Evolutionary conservation across 1,140 invertebrate genomes (phyloP), one percentile per base, ranked within the genome.

Genomic region (Aphelenchoides avenae): DNA sequence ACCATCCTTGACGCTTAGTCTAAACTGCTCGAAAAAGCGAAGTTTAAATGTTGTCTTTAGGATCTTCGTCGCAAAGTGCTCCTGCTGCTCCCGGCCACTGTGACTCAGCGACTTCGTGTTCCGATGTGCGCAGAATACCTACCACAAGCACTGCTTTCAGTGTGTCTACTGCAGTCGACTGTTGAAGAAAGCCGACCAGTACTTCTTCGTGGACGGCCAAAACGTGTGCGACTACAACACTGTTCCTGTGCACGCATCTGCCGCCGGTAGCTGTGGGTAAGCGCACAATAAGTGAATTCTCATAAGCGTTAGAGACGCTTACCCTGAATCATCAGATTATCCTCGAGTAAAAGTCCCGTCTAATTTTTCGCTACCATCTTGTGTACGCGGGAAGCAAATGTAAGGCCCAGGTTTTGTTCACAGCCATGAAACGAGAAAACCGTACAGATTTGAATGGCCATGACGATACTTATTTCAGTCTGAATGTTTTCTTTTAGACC

Each of bases 191-290:
- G 61, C 55, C 0, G 57, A 63, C 22, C n/a, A 47, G 49, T 63
- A 63, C 34, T 31, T 42, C 22, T 24, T 42, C 26, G 29, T 62
- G 24, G 61, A 36, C 3, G 57, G 48, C 22, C 39, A 63, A 30
- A 52, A 60, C 13, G 50, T 63, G n/a, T 63, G 61, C 43, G 11
- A 64, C 27, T 22, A 22, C 6, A 58, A 63, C 42, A n/a, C 40
- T 57, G 53, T 36, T 30, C 18, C n/a, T 39, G 31, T 57, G 52
- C 6, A 27, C 43, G 11, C 30, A 52, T 40, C 29, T 33, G 47
- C 39, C 40, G 22, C 11, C 26, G 30, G 5, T 15, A 49, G 26
- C 37, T 49, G 47, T 0, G 11, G 30, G 27, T 20, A 3, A 43
- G n/a, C n/a, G n/a, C n/a, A n/a, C n/a, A n/a, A n/a, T n/a, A n/a